Evolutionary conservation across 2,888 invertebrate genomes (phyloP), one percentile per base, ranked within the genome.

Genomic region (Thelaira solivaga): DNA sequence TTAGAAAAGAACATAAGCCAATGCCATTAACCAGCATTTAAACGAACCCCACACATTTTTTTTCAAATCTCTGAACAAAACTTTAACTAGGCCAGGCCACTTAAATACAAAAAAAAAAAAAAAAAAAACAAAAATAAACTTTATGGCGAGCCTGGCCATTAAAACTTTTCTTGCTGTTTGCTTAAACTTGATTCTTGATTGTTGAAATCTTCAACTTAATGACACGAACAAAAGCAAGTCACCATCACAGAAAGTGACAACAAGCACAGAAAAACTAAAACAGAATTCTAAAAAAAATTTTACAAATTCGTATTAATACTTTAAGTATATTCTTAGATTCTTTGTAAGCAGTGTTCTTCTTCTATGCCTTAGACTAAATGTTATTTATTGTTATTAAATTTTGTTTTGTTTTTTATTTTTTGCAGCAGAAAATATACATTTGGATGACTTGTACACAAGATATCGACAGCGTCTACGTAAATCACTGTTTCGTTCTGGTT

Each of bases 381-480:
- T 24, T n/a, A 24, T 39, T 51, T 51, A 45, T 39, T 45, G 1
- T 7, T 8, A 8, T 53, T n/a, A n/a, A n/a, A n/a, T n/a, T 53
- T 51, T 24, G 1, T 34, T 26, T 57, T 16, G 22, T 26, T 51
- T 1, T 61, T 76, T 49, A 45, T 69, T 79, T 55, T 55, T 82
- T 73, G 68, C 83, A 88, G 88, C 86, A 78, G 89, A 89, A 83
- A 86, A 89, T 82, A 87, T 88, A 41, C 89, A 89, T 79, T 82
- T 89, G 76, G 89, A 89, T 80, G 89, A 89, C 83, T 84, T 89
- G 75, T 89, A 89, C 62, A 89, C 88, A 67, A 84, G 89, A 81
- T 89, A 89, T 81, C 85, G 89, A n/a, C 89, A 89, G 82, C 85
- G 89, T 64, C 83, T 89, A 78, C 85, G 89, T 72, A 89, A 89